Base-by-base conservation (phyloP, 2,888 invertebrate species). In the Leptopterna dolabrata region DNA sequence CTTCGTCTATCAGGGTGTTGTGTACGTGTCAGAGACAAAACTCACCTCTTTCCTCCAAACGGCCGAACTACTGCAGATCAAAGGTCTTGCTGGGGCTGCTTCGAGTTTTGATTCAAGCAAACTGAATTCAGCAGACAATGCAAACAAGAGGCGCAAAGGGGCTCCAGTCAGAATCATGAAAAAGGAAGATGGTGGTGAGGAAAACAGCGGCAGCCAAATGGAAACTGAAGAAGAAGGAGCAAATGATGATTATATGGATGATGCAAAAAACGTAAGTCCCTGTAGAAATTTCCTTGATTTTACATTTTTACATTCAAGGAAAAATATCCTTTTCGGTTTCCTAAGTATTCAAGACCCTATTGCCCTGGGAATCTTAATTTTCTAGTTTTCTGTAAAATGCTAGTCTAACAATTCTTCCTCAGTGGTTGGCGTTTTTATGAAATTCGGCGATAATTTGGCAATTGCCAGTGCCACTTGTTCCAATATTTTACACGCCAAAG, bases 1-100 rank as follows among this genome's bases (percentile, higher is more conserved):
- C 88, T 95, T 95, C 88, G 95, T 95, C 93, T 95, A 95, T 90
- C 95, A 95, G 91, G 95, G 95, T 87, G 95, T 95, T 91, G 95
- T 95, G 0, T 94, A 95, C 90, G 94, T 95, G 89, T 93, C 94
- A 89, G 94, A 95, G 90, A 94, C 94, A 90, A 94, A 94, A 90
- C 90, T 95, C 88, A 92, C 94, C 83, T 94, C 95, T 16, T 95
- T 95, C 91, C 91, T 95, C 82, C 94, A 95, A 90, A 95, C 95
- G 13, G 95, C 95, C 41, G 94, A 94, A 90, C 92, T 95, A 71
- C 91, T 95, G 76, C 95, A 95, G 92, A 94, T 95, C 13, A 94
- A 94, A 90, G 95, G 95, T 29, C 92, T 95, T 45, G 93, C 94
- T 86, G 94, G 93, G 89, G 93, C 90, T 13, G 90, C 90, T 19